Base-by-base conservation (phyloP, 1,140 invertebrate species). In the Heliconius eleuchia region DNA sequence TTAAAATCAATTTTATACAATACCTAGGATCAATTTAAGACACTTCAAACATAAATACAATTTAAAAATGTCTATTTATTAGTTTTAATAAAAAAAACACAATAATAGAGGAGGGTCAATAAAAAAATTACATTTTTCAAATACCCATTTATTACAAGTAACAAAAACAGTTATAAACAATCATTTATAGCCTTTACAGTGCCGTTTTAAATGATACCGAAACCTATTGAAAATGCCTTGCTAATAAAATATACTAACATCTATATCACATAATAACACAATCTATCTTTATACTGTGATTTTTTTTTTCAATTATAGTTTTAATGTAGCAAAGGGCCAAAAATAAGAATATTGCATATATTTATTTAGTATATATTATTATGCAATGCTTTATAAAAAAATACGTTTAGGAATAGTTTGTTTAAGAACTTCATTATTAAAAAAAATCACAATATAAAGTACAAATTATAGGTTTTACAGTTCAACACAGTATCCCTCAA, bases 241-340 rank as follows among this genome's bases (percentile, higher is more conserved):
- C 30, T 55, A 76, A 76, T 70, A 46, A 42, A 76, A 66, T 37
- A 19, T 42, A 34, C 27, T 60, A 75, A 37, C 2, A 46, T 55
- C 60, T 76, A 76, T 76, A 76, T 76, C 74, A 76, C 74, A 76
- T 76, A 6, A 76, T 66, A 75, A 76, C 27, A 27, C 7, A 76
- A 76, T 6, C 18, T 8, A 39, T 60, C 37, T 75, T 75, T 60
- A 60, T 66, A 75, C 60, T 75, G 55, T 66, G 52, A 75, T 18
- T 75, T 60, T 23, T 57, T 57, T 11, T 75, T 3, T 16, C 3
- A n/a, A 27, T 27, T 27, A 66, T 8, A 9, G n/a, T 23, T 52
- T 18, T 52, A 52, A 52, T 0, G 6, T 19, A 16, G 5, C 4
- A 52, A 19, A 52, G 50, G 18, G 18, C 16, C 50, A 52, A 52